Evolutionary conservation across 2,797 vertebrate genomes (phyloP), one percentile per base, ranked within the genome.

Genomic region (Rhodeus uyekii): DNA sequence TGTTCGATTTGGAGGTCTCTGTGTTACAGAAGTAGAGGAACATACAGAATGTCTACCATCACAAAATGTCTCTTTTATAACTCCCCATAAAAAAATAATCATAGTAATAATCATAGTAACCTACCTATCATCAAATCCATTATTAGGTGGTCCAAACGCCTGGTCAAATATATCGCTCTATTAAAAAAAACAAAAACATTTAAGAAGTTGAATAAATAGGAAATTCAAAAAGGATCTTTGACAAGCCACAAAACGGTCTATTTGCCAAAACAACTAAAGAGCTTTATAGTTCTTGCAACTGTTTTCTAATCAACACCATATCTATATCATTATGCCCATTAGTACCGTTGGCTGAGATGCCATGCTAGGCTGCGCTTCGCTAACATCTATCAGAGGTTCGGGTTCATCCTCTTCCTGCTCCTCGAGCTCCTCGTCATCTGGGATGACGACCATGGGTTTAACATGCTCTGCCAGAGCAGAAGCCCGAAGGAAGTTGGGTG

Each of bases 391-490:
- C 84, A 99, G 94, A 8, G 94, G 95, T 90, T 99, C 98, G 0
- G 96, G 95, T 0, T 98, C 97, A 6, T 99, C 97, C 0, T 95
- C 95, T 0, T 95, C 93, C 9, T 50, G 88, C 44, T 89, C 92
- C 84, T 97, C 96, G 10, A 95, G 93, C 0, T 96, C 96, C 2
- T 96, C 93, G 74, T 97, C 95, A 0, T 97, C 95, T 0, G 97
- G 95, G 80, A 99, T 98, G 85, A 99, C 97, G 3, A 99, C 98
- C 87, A 99, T 97, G 0, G 96, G 98, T 85, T 98, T 99, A 80
- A 98, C 96, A 0, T 99, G 98, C 89, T 99, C 98, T 0, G 97
- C 98, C 87, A 99, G 90, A 0, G 98, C 96, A 0, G 98, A 98
- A 0, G 98, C 98, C 22, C 97, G 94, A 84, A 99, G 92, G 89